Base-by-base conservation (phyloP, 2,797 vertebrate species). In the Luscinia megarhynchos region DNA sequence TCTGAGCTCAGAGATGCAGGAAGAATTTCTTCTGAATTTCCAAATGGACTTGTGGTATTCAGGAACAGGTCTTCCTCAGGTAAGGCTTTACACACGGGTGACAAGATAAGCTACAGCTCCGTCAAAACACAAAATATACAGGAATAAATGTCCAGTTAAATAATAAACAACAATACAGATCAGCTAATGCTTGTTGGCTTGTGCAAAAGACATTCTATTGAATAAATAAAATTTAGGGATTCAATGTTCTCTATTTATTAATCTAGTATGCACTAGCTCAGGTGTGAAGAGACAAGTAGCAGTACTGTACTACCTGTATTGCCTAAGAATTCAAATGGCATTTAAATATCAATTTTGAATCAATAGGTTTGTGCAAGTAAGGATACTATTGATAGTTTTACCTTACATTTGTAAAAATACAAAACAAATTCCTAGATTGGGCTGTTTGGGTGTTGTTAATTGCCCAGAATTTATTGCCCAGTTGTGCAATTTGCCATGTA, bases 1-100 rank as follows among this genome's bases (percentile, higher is more conserved):
- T 82, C 93, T 51, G 83, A 95, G 89, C 87, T 95, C 90, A 93
- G 50, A 70, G 94, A 96, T 26, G 92, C 62, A 95, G 94, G 83
- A 97, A 94, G 46, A 89, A 96, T 95, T 97, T 97, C 96, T 96
- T 96, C 75, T 89, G 97, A 97, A 84, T 96, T 97, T 86, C 97
- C 66, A 90, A 67, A 93, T 3, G 66, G 62, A 84, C 40, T 67
- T 75, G 91, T 94, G 88, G 91, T 84, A 74, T 94, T 95, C 91
- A 89, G 93, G 81, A 97, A 77, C 5, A 97, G 78, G 57, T 94
- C 93, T 61, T 91, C 75, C 88, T 90, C 93, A 76, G 72, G 66
- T 81, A 93, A 96, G 40, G 81, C 36, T 89, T 93, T 95, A 85
- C 92, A 73, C 23, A 95, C 87, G 2, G 92, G 93, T 1, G 95